Percentiles rank a stretch among this genome's conserved stretches.
Evolutionary conservation across 2,888 invertebrate species (phyloP).

Genomic region (Penaeus monodon): DNA sequence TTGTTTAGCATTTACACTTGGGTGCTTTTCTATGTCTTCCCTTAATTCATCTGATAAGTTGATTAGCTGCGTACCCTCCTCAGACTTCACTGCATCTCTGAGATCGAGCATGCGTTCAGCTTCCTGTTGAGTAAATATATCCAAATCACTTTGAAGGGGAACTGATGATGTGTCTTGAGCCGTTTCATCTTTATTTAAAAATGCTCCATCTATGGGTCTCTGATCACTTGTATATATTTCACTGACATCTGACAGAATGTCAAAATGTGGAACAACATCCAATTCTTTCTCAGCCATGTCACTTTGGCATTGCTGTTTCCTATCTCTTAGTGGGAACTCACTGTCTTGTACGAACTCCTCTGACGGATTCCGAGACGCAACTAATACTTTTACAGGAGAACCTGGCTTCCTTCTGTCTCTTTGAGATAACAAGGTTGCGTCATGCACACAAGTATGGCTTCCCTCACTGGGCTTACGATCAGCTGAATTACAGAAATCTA

Average conservation of each 20-base stretch:
- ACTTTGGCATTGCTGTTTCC: too few relatives aligned
- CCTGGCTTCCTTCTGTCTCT: constrained; percentile 34
- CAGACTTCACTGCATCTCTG: not conserved
- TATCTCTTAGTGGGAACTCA: not conserved
- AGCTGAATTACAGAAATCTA: not conserved
- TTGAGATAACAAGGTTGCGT: not conserved
- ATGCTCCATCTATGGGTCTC: too few relatives aligned
- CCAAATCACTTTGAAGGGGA: too few relatives aligned
- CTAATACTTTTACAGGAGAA: not conserved
- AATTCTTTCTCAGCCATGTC: too few relatives aligned
- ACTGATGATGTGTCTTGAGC: too few relatives aligned
- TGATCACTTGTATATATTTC: too few relatives aligned
- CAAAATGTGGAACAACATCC: too few relatives aligned
- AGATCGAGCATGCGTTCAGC: not conserved
- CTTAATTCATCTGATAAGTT: not conserved
- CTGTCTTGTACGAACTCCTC: constrained; percentile 11
- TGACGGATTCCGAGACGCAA: constrained; percentile 24
- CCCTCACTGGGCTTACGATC: constrained; percentile 4
- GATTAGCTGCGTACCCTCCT: not conserved
- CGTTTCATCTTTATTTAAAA: too few relatives aligned
- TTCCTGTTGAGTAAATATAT: too few relatives aligned
- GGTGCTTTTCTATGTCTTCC: not conserved
- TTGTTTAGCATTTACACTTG: not conserved
- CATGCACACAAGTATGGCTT: constrained; percentile 33
- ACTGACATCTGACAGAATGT: too few relatives aligned